phyloP scores from a whole-genome alignment of 2,888 invertebrate genomes.

The Seira musarum region DNA sequence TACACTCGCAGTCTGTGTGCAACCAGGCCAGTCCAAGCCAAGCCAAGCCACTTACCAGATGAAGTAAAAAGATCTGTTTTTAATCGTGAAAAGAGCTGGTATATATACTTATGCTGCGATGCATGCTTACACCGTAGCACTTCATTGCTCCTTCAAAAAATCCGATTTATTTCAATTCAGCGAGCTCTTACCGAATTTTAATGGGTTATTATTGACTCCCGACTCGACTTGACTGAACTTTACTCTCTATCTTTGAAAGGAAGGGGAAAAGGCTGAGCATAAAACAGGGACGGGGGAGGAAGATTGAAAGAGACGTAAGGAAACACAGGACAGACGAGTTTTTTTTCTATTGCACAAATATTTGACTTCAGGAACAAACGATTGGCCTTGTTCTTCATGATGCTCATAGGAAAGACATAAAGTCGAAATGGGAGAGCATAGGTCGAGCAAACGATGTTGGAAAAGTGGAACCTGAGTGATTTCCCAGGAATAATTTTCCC shows the following conservation, averaged over 20 bases:
- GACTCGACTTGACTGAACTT: slow-evolving; percentile 2
- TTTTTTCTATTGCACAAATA: not conserved
- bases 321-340: not conserved
- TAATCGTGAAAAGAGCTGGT: slow-evolving; percentile 19
- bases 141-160: slow-evolving; percentile 12
- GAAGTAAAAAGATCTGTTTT: slow-evolving; percentile 4
- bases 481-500: too few relatives aligned
- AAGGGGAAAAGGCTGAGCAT: not conserved
- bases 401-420: not conserved
- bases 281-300: not conserved
- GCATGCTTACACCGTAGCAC: not conserved
- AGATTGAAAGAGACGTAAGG: not conserved
- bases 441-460: not conserved
- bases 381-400: slow-evolving; percentile 15
- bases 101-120: too few relatives aligned
- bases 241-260: too few relatives aligned
- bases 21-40: too few relatives aligned
- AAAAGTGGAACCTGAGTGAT: not conserved
- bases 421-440: not conserved
- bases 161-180: slow-evolving; percentile 51
- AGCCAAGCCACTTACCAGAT: too few relatives aligned
- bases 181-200: slow-evolving; percentile 47
- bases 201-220: slow-evolving; percentile 45
- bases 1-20: too few relatives aligned
- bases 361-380: not conserved